These are phyloP conservation scores for Coptotermes formosanus DNA, from an alignment of 1,140 invertebrate species.

Conservation along the genomic window DNA sequence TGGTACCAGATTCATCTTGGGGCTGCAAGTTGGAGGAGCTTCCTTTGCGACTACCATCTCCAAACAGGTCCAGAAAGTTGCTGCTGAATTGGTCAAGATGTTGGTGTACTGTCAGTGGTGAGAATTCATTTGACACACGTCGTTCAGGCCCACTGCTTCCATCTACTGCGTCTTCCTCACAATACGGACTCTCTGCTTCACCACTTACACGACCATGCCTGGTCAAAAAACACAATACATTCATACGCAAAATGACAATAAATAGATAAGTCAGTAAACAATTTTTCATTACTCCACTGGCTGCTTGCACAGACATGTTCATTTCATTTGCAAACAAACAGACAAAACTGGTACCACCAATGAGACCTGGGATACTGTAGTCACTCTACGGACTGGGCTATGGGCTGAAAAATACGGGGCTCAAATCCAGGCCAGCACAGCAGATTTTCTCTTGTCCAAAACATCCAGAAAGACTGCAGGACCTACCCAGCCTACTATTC, in stretches of 20 bases:
- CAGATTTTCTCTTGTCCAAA: too few species aligned
- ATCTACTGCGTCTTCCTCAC: conserved; percentile 16
- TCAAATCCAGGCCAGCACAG: too few species aligned
- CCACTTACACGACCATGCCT: neutral
- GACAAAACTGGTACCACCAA: too few species aligned
- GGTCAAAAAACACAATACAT: neutral
- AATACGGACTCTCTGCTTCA: neutral
- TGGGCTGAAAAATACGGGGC: too few species aligned
- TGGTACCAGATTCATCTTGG: conserved; percentile 30
- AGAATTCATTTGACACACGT: conserved; percentile 43
- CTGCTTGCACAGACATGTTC: too few species aligned
- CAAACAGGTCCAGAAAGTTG: conserved; percentile 41
- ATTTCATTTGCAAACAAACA: too few species aligned
- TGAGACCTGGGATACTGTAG: too few species aligned
- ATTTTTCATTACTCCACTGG: too few species aligned
- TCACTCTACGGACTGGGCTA: too few species aligned
- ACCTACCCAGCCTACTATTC: too few species aligned
- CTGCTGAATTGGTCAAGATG: conserved; percentile 42
- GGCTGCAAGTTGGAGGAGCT: conserved; percentile 43
- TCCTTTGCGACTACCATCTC: conserved; percentile 43
- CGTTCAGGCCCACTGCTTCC: conserved; percentile 34
- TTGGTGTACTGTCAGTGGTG: conserved; percentile 38
- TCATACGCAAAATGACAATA: neutral
- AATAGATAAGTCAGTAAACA: too few species aligned
- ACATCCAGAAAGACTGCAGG: too few species aligned